Base-by-base conservation (phyloP, 2,797 vertebrate genomes). In the Vespertilio murinus region DNA sequence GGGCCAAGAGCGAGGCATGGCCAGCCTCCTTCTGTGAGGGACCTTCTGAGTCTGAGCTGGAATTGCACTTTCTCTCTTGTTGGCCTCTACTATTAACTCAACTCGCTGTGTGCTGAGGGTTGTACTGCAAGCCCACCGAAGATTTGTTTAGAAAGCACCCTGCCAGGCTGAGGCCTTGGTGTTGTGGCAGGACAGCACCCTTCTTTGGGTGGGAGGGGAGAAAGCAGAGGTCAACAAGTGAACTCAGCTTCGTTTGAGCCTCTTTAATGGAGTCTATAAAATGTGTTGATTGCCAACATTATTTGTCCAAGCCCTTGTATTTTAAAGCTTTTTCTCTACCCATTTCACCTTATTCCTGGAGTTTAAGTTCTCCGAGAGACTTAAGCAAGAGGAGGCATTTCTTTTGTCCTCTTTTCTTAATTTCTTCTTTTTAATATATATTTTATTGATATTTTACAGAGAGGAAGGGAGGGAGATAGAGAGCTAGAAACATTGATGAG, bases 181-280 rank as follows among this genome's bases (percentile, higher is more conserved):
- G 28, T 61, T 59, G 56, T 59, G 23, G 25, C 56, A 56, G 9
- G 23, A 59, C 56, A 59, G 23, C 56, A 59, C 25, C 10, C 25
- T 28, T 23, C 11, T 28, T 59, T 4, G 22, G 9, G 10, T 47
- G 10, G 20, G 4, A 25, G 23, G 2, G 11, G 56, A 4, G 23
- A 22, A 17, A 23, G 5, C 17, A 54, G 52, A 92, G 94, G 92
- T 74, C 94, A 91, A 71, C 83, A 91, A 69, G 92, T 83, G 64
- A 93, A 75, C 85, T 17, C 64, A 56, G 90, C 93, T 95, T 95
- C 82, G 89, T 94, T 93, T 91, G 95, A 94, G 64, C 56, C 81
- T 87, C 80, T 88, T 92, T 75, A 54, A 85, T 69, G 91, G 93
- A 38, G 23, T 94, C 90, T 83, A 28, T 78, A 83, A 83, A 84